These are phyloP conservation scores for Sceloporus tristichus DNA, from an alignment of 2,113 vertebrate genomes.

Conservation along the genomic window DNA sequence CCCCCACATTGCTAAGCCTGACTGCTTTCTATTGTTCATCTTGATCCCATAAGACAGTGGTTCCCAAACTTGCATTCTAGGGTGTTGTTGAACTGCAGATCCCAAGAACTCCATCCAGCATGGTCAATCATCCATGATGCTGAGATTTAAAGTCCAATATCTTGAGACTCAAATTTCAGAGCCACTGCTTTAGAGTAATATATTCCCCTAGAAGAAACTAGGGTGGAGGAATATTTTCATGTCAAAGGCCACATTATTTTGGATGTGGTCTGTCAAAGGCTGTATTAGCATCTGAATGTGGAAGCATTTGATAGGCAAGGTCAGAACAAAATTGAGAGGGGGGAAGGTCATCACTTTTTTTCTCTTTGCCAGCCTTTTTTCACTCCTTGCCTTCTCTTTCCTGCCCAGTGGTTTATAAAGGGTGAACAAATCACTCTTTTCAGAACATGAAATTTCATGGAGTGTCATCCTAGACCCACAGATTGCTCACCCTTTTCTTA, in stretches of 20 bases:
- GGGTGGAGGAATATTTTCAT: not conserved
- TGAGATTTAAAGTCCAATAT: not conserved
- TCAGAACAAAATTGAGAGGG: not conserved
- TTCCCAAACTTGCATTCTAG: too few relatives aligned
- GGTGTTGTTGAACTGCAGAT: too few relatives aligned
- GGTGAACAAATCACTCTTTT: not conserved
- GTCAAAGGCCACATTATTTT: not conserved
- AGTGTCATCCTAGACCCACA: not conserved
- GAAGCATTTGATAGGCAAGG: not conserved
- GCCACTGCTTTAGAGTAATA: conserved; percentile 55
- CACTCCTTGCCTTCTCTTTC: not conserved
- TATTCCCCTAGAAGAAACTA: conserved; percentile 7
- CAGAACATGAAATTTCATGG: not conserved
- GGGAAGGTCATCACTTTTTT: not conserved
- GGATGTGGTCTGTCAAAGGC: not conserved
- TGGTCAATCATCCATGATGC: too few relatives aligned
- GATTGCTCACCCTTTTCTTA: not conserved
- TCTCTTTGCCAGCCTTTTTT: not conserved
- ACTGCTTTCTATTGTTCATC: conserved; percentile 53
- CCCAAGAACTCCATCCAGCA: too few relatives aligned
- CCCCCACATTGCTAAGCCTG: too few relatives aligned
- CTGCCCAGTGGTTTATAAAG: not conserved
- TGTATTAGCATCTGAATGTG: not conserved
- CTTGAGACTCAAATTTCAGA: not conserved
- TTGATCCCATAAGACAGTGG: conserved; percentile 9